Conservation (phyloP, 2,888 invertebrate genomes). For the Listrodromus nycthemerus region DNA sequence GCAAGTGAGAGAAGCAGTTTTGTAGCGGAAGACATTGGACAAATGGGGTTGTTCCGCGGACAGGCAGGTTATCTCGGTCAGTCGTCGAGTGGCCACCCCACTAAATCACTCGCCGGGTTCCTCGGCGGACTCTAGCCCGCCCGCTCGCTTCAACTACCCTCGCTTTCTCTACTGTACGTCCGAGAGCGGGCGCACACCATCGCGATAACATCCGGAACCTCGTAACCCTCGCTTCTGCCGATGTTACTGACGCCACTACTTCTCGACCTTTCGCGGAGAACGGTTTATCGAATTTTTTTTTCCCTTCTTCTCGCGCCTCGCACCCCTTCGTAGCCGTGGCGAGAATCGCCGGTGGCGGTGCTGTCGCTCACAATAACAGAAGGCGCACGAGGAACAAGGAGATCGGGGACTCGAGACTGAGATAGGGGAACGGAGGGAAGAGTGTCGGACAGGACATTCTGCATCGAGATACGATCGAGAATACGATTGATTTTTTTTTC, state of each 20-base stretch:
- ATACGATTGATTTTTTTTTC: neutral
- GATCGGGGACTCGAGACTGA: neutral
- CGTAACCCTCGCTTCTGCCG: slow-evolving; percentile 66
- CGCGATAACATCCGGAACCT: slow-evolving; percentile 78
- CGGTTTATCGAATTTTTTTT: slow-evolving; percentile 63
- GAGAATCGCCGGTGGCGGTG: slow-evolving; percentile 22
- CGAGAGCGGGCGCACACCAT: slow-evolving; percentile 73
- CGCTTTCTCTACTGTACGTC: slow-evolving; percentile 59
- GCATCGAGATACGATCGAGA: neutral
- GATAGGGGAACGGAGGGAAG: neutral
- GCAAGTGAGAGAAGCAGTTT: slow-evolving; percentile 76
- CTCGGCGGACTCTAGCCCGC: slow-evolving; percentile 74
- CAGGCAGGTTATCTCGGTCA: slow-evolving; percentile 83
- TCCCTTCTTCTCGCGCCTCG: slow-evolving; percentile 38
- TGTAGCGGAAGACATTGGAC: slow-evolving; percentile 83
- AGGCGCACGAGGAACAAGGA: slow-evolving; percentile 1
- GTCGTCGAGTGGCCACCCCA: slow-evolving; percentile 83
- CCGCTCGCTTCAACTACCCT: slow-evolving; percentile 60
- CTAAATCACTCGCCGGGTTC: slow-evolving; percentile 81
- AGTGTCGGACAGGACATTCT: neutral
- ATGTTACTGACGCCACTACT: slow-evolving; percentile 42
- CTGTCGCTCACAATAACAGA: slow-evolving; percentile 13
- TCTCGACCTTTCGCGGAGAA: slow-evolving; percentile 51
- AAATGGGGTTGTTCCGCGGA: slow-evolving; percentile 84
- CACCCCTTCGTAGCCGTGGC: slow-evolving; percentile 54